Percentiles rank a stretch among this genome's conserved stretches.
Evolutionary conservation across 2,797 vertebrate genomes (phyloP).

Genomic region (Gallinago stenura): DNA sequence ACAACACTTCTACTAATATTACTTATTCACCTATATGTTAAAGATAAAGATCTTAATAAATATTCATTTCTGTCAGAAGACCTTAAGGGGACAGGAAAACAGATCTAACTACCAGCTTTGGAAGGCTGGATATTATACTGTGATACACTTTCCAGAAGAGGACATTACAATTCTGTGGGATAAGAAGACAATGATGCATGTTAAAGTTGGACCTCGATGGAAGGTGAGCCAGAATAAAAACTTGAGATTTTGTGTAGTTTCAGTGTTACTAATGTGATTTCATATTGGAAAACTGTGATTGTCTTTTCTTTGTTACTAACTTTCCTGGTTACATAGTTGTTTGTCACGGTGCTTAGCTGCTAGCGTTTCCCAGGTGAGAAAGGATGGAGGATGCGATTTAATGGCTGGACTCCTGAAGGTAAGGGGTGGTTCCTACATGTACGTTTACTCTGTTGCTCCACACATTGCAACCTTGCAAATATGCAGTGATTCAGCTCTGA

Average conservation of each 20-base stretch:
- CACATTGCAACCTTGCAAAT: background rate
- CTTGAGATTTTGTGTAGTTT: background rate
- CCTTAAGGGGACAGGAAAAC: conserved; percentile 67
- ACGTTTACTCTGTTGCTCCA: background rate
- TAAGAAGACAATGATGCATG: conserved; percentile 94
- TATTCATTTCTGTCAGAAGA: conserved; percentile 63
- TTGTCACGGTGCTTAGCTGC: background rate
- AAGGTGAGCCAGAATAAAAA: conserved; percentile 82
- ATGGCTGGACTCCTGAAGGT: background rate
- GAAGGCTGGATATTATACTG: conserved; percentile 93
- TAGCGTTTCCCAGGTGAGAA: background rate
- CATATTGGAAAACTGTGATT: background rate
- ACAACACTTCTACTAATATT: background rate
- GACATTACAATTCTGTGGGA: conserved; percentile 97
- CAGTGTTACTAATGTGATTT: background rate
- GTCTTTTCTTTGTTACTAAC: background rate
- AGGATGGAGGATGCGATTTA: background rate
- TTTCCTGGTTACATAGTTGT: background rate
- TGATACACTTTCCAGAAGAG: conserved; percentile 90
- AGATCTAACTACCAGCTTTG: conserved; percentile 90
- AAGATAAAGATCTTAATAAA: background rate
- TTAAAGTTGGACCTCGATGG: conserved; percentile 94
- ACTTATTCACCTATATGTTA: background rate
- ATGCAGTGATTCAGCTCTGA: background rate
- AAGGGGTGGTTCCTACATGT: background rate